A percentile compares a stretch with the other conserved stretches of the same genome.
Evolutionary conservation across 2,888 invertebrate species (phyloP).

Genomic region (Reticulitermes lucifugus): DNA sequence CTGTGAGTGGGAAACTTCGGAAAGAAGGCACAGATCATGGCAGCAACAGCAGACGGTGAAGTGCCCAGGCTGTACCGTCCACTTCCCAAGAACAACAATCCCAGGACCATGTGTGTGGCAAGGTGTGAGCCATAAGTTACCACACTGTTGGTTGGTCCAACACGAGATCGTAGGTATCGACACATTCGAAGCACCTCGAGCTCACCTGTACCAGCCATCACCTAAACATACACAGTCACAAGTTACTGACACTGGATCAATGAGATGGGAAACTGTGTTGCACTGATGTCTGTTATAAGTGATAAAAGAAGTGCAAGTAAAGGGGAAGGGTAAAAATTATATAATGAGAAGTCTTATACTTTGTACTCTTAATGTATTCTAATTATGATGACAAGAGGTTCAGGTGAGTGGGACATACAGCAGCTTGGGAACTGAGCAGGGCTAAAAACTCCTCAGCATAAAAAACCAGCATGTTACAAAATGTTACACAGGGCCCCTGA

Average conservation of each 20-base stretch:
- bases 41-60: slow-evolving; percentile 87
- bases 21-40: slow-evolving; percentile 92
- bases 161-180: slow-evolving; percentile 84
- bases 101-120: slow-evolving; percentile 95
- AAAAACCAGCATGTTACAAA: no score
- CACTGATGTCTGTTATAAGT: no score
- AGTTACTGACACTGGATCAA: no score
- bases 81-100: slow-evolving; percentile 93
- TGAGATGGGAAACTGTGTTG: neutral
- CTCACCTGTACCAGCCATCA: slow-evolving; percentile 97
- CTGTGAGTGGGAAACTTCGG: slow-evolving; percentile 97
- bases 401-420: no score
- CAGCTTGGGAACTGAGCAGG: no score
- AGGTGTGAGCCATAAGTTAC: slow-evolving; percentile 93
- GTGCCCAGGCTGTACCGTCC: slow-evolving; percentile 89
- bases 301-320: no score
- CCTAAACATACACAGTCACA: slow-evolving; percentile 63
- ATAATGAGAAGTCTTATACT: no score
- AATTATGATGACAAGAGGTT: no score
- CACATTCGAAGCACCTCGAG: slow-evolving; percentile 83
- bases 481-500: no score
- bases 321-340: no score
- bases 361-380: no score
- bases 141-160: slow-evolving; percentile 77
- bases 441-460: no score